phyloP scores from a whole-genome alignment of 2,888 invertebrate species.

The Linnaemya tessellans region DNA sequence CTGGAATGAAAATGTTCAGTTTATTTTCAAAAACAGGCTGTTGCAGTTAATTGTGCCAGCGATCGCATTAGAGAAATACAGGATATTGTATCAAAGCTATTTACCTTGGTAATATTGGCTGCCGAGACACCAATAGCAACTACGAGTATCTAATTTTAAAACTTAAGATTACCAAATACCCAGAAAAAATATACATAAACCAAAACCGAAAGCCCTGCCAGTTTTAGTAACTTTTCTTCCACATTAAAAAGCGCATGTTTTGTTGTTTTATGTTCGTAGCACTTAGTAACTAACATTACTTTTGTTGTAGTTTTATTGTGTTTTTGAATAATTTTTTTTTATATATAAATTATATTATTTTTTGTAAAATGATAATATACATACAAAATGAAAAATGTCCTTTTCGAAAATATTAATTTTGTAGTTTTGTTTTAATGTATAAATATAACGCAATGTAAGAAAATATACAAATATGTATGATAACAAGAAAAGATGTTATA shows the following conservation, averaged over 20 bases:
- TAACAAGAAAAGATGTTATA: slow-evolving; percentile 2
- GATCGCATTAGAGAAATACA: neutral
- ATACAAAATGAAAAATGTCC: slow-evolving; percentile 72
- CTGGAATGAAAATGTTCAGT: too few species aligned
- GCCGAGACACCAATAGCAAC: neutral
- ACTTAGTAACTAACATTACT: slow-evolving; percentile 41
- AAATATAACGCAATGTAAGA: slow-evolving; percentile 7
- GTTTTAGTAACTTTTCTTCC: slow-evolving; percentile 26
- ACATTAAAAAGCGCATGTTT: slow-evolving; percentile 20
- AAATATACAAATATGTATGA: slow-evolving; percentile 8
- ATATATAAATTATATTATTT: slow-evolving; percentile 62
- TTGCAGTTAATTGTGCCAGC: neutral
- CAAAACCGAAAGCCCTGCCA: slow-evolving; percentile 9
- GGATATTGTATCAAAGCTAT: neutral
- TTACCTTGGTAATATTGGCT: neutral
- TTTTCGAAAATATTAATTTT: slow-evolving; percentile 43
- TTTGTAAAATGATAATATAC: slow-evolving; percentile 68
- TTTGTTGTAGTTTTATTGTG: slow-evolving; percentile 47
- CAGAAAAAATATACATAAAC: neutral
- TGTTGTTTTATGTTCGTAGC: slow-evolving; percentile 51
- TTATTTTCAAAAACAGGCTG: neutral
- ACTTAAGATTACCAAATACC: neutral
- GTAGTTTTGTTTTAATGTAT: slow-evolving; percentile 32
- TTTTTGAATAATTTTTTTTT: slow-evolving; percentile 63
- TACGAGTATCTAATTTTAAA: neutral